A percentile compares a stretch with the other conserved stretches of the same genome.
Conservation (phyloP, 1,140 invertebrate species). For the Papilio aristodemus region DNA sequence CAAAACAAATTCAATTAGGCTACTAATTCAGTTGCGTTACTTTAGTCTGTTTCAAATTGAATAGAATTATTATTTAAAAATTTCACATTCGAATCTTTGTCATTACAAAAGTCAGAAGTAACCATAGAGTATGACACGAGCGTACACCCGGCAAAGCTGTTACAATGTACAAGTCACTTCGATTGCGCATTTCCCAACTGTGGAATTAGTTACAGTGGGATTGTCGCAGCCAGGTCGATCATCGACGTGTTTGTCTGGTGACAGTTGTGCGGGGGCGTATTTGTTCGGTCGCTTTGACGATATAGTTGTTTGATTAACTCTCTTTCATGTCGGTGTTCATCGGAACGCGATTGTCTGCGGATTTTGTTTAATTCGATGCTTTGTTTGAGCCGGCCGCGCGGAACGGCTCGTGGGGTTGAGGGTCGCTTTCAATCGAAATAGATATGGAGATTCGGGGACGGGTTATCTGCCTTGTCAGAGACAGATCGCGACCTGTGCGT, state of each 20-base stretch:
- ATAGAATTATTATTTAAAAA: neutral
- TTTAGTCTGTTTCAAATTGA: neutral
- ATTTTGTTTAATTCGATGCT: constrained; percentile 78
- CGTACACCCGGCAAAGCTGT: constrained; percentile 66
- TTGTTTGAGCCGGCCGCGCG: constrained; percentile 75
- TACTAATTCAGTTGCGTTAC: no score
- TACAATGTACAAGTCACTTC: constrained; percentile 36
- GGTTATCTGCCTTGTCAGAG: constrained; percentile 64
- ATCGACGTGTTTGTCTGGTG: constrained; percentile 63
- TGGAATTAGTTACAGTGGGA: constrained; percentile 58
- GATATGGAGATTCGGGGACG: constrained; percentile 61
- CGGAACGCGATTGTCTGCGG: constrained; percentile 71
- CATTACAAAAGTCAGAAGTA: constrained; percentile 11
- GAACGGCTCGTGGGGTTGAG: constrained; percentile 63
- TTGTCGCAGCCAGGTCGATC: constrained; percentile 61
- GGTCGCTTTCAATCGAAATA: constrained; percentile 48
- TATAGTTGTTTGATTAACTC: constrained; percentile 77
- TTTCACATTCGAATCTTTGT: neutral
- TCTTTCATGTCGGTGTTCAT: constrained; percentile 71
- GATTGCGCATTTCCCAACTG: constrained; percentile 64
- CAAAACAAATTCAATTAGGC: no score
- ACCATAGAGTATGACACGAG: constrained; percentile 36
- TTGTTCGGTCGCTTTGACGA: constrained; percentile 58
- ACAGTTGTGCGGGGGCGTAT: constrained; percentile 70
- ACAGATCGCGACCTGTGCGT: constrained; percentile 61